These are phyloP conservation scores for Hypsopygia costalis DNA, from an alignment of 2,888 invertebrate genomes.

Conservation along the genomic window DNA sequence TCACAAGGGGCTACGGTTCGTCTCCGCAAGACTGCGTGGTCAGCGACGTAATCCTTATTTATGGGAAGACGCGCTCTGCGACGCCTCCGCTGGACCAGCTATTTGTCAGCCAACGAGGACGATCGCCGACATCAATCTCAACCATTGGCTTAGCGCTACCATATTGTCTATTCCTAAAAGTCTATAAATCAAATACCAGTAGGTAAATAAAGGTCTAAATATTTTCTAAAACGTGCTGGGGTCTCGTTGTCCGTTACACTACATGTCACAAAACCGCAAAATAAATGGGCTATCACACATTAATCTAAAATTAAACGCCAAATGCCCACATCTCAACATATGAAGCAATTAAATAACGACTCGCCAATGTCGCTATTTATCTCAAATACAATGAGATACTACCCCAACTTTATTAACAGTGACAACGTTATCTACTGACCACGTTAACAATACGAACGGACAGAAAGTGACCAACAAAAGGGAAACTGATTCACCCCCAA, in stretches of 20 bases:
- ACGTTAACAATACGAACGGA: constrained; percentile 49
- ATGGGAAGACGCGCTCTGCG: constrained; percentile 74
- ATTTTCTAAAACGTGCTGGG: too few species aligned
- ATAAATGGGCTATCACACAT: neutral
- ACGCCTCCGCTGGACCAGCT: constrained; percentile 69
- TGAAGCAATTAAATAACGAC: constrained; percentile 8
- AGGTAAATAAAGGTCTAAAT: too few species aligned
- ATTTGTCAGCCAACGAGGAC: constrained; percentile 64
- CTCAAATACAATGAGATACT: constrained; percentile 39
- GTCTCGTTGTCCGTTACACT: too few species aligned
- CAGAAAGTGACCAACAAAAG: constrained; percentile 69
- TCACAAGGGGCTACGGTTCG: constrained; percentile 48
- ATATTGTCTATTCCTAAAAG: constrained; percentile 11
- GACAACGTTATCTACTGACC: constrained; percentile 47
- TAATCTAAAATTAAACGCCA: constrained; percentile 1
- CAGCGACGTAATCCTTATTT: constrained; percentile 76
- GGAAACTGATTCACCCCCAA: constrained; percentile 64
- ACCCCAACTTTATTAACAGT: constrained; percentile 42
- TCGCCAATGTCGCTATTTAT: constrained; percentile 26
- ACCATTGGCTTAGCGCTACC: constrained; percentile 44
- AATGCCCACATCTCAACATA: constrained; percentile 9
- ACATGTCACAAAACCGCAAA: too few species aligned
- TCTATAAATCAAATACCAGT: too few species aligned
- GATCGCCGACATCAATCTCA: constrained; percentile 66
- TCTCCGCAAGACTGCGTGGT: constrained; percentile 71